phyloP scores from a whole-genome alignment of 2,113 vertebrate species.

The Microtus richardsoni region DNA sequence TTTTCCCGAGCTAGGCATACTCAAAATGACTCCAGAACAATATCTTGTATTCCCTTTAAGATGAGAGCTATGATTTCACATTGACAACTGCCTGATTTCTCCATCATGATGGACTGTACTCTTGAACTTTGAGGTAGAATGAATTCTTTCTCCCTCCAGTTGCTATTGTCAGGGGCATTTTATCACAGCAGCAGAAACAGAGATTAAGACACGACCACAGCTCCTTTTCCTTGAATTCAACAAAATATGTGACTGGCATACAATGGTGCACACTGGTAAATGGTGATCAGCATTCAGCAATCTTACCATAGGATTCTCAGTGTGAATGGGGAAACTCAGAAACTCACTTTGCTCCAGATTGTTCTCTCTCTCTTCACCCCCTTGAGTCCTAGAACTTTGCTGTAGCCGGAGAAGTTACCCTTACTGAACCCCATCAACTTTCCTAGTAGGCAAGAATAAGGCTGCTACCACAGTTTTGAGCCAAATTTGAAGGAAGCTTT shows the following conservation, averaged over 20 bases:
- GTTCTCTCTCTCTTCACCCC: too few species aligned
- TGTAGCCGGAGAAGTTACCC: not conserved
- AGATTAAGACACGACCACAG: not conserved
- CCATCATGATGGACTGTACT: not conserved
- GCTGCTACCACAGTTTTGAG: not conserved
- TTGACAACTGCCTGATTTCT: not conserved
- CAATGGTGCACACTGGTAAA: not conserved
- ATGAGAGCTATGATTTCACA: not conserved
- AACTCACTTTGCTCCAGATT: not conserved
- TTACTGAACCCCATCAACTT: not conserved
- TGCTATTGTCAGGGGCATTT: not conserved
- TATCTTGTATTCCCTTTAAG: not conserved
- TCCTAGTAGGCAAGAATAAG: not conserved
- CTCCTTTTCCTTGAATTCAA: not conserved
- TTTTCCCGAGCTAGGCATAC: not conserved
- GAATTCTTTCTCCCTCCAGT: not conserved
- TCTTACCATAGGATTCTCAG: not conserved
- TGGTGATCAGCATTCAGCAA: not conserved
- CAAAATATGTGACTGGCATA: not conserved
- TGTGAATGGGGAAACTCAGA: not conserved
- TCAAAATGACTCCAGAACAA: not conserved
- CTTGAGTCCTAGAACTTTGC: not conserved
- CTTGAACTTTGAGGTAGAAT: not conserved
- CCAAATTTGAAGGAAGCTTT: not conserved
- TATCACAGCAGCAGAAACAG: not conserved